Base-by-base conservation (phyloP, 2,888 invertebrate genomes). In the Hirtodrosophila duncani region DNA sequence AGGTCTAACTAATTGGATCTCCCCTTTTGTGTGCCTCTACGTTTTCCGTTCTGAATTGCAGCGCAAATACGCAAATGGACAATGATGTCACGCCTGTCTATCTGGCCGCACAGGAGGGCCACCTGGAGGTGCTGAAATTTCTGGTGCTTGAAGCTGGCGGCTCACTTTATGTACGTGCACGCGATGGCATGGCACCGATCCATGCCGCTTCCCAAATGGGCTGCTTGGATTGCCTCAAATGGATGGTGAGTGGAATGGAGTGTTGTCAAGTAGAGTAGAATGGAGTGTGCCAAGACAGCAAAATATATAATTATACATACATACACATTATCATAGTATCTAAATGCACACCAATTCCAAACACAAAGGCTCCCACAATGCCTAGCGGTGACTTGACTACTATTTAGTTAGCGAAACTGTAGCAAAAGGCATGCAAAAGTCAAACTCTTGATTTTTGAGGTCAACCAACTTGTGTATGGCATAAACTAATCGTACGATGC, bases 141-240 rank as follows among this genome's bases (percentile, higher is more conserved):
- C 88, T 96, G 80, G 94, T 95, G 52, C 88, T 93, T 75, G 93
- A 94, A 85, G 94, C 94, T 3, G 94, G 94, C 3, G 95, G 95
- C 0, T 91, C 94, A 17, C 88, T 95, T 46, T 93, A 94, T 83
- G 93, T 95, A 1, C 88, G 94, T 24, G 94, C 95, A 29, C 91
- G 94, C 81, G 96, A 96, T 87, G 96, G 95, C 24, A 96, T 96
- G 95, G 92, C 94, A 53, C 95, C 95, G 39, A 91, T 96, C 51
- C 96, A 96, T 87, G 95, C 95, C 6, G 95, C 96, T 34, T 94
- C 95, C 52, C 96, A 96, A 89, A 95, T 94, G 89, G 95, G 95
- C 13, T 94, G 94, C 77, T 87, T 95, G 49, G 92, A 93, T 84
- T 94, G 95, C 85, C 92, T 96, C 50, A 93, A 94, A 87, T 96